Evolutionary conservation across 2,113 vertebrate species (phyloP).

Genomic region (Saguinus midas): DNA sequence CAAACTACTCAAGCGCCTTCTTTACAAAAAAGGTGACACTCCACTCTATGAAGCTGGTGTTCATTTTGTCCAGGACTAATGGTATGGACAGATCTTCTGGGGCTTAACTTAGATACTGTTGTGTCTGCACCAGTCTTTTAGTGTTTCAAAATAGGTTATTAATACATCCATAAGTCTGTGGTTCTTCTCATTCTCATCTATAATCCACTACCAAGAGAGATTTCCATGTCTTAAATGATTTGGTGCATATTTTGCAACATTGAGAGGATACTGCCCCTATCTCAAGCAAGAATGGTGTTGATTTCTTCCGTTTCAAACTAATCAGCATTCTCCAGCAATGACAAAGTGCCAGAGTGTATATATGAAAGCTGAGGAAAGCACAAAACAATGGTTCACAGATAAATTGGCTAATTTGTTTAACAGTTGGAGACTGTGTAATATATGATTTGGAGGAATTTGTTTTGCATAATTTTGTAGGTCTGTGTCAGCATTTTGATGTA

Average conservation of each 20-base stretch:
- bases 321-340: conserved; percentile 77
- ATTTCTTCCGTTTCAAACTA: conserved; percentile 76
- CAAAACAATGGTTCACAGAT: conserved; percentile 73
- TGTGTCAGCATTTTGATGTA: conserved; percentile 73
- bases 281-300: conserved; percentile 65
- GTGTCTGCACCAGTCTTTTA: conserved; percentile 84
- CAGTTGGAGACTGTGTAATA: conserved; percentile 81
- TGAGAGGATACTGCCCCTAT: conserved; percentile 81
- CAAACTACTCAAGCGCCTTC: conserved; percentile 88
- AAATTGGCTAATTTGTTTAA: conserved; percentile 69
- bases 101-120: conserved; percentile 82
- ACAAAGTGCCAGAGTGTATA: conserved; percentile 79
- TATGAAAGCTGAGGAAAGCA: conserved; percentile 80
- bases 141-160: conserved; percentile 84
- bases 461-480: conserved; percentile 69
- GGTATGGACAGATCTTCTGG: conserved; percentile 83
- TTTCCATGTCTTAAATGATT: conserved; percentile 84
- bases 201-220: conserved; percentile 81
- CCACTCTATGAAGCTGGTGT: conserved; percentile 80
- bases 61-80: conserved; percentile 81
- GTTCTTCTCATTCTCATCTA: conserved; percentile 83
- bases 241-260: conserved; percentile 84
- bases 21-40: conserved; percentile 98
- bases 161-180: conserved; percentile 84
- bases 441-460: conserved; percentile 72